Base-by-base conservation (phyloP, 2,113 vertebrate genomes). In the Zosterops borbonicus region DNA sequence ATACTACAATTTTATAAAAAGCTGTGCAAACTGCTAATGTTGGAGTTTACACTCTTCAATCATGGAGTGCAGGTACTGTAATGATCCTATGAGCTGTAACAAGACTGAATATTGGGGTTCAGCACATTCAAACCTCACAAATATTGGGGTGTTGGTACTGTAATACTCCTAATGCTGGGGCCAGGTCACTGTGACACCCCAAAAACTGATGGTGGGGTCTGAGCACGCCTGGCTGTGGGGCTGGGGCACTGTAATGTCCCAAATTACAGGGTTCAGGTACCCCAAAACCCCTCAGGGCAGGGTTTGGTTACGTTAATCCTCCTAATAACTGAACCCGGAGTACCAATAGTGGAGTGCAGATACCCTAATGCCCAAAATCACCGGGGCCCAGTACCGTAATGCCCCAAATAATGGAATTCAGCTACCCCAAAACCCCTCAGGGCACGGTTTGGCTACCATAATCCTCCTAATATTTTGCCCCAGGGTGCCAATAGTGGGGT, bases 301-400 rank as follows among this genome's bases (percentile, higher is more conserved):
- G 6, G 12, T 33, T 25, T 19, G 22, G 29, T 33, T 55, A 55
- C 50, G 29, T 1, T 24, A 71, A 55, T 71, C 2, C 11, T 42
- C 16, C 6, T 33, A 33, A 19, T 25, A 53, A 5, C 6, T 0
- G 0, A 2, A 19, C 11, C 31, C 8, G 17, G 17, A 4, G 14
- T 44, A 33, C 10, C 29, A 42, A 42, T 11, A 29, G 16, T 5
- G 20, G 55, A 9, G 28, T 4, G 6, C 39, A 23, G 20, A 8
- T 44, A 28, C 47, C 14, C 7, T 39, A 23, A 17, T 29, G 19
- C 20, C 5, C 3, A 11, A 4, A 65, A 33, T 14, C n/a, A n/a
- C n/a, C n/a, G n/a, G n/a, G n/a, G n/a, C n/a, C n/a, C n/a, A n/a
- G n/a, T 44, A 28, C 47, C 14, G 5, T 39, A 23, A 17, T 29